phyloP scores from a whole-genome alignment of 1,140 invertebrate genomes.

The Cyclina sinensis region DNA sequence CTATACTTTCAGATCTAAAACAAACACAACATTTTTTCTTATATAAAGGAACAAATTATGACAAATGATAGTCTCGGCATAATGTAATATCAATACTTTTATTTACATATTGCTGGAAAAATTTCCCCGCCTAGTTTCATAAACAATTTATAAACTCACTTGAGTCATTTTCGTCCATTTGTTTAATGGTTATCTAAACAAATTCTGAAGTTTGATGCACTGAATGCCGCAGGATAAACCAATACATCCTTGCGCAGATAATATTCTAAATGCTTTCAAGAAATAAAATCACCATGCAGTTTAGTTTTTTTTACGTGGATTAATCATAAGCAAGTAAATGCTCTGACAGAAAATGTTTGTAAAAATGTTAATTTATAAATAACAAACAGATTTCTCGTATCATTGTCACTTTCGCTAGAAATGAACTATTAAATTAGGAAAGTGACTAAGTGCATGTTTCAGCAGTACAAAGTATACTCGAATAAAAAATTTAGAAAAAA shows the following conservation, averaged over 20 bases:
- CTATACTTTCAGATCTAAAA: no score
- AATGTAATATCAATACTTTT: no score
- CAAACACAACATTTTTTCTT: no score
- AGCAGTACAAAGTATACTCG: neutral
- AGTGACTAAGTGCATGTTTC: neutral
- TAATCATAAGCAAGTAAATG: neutral
- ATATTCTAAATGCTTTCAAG: neutral
- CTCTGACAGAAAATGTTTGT: neutral
- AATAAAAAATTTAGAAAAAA: neutral
- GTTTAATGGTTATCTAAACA: constrained; percentile 29
- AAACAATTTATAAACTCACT: constrained; percentile 15
- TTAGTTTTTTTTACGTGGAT: neutral
- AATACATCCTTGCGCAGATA: neutral
- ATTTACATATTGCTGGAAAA: neutral
- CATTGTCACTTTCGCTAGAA: neutral
- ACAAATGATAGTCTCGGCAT: no score
- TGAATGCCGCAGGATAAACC: neutral
- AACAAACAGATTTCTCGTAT: neutral
- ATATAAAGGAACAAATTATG: no score
- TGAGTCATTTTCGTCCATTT: constrained; percentile 26
- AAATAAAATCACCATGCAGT: neutral
- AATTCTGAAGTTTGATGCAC: neutral
- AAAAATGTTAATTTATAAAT: constrained; percentile 18
- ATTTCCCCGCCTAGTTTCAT: constrained; percentile 20
- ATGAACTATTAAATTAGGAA: constrained; percentile 1